Percentiles rank a stretch among this genome's conserved stretches.
These are phyloP conservation scores for Laupala kohalensis DNA, from an alignment of 1,140 invertebrate species.

Conservation along the genomic window DNA sequence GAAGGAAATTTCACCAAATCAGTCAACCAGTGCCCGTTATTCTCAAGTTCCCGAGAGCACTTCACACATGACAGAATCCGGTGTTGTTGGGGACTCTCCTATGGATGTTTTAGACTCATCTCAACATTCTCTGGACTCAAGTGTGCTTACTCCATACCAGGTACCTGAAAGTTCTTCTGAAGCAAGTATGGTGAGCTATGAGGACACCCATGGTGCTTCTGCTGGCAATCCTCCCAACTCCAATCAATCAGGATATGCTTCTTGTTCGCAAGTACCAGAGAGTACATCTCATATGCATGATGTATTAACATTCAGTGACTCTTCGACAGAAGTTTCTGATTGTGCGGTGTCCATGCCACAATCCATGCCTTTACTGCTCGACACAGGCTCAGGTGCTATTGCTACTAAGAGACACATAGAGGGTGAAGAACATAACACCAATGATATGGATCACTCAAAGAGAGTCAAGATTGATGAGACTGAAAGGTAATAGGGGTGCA, in stretches of 20 bases:
- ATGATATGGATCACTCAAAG: not conserved
- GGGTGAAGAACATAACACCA: not conserved
- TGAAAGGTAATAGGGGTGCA: slow-evolving; percentile 3
- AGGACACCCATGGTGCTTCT: not conserved
- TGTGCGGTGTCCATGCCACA: not conserved
- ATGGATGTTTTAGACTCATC: not conserved
- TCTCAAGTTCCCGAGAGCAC: not conserved
- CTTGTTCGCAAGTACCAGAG: not conserved
- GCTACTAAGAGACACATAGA: not conserved
- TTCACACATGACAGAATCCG: not conserved
- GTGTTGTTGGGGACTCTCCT: not conserved
- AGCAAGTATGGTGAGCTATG: not conserved
- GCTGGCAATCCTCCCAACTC: not conserved
- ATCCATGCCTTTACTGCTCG: slow-evolving; percentile 4
- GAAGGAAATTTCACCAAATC: not conserved
- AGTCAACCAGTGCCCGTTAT: not conserved
- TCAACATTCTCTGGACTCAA: not conserved
- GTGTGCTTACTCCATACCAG: not conserved
- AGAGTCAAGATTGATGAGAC: not conserved
- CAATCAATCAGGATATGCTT: not conserved
- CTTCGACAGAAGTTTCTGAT: not conserved
- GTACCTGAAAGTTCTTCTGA: not conserved
- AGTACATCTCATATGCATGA: not conserved
- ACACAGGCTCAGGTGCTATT: not conserved
- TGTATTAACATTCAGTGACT: not conserved